Conservation (phyloP, 2,113 vertebrate genomes). For the Morphnarchus princeps region DNA sequence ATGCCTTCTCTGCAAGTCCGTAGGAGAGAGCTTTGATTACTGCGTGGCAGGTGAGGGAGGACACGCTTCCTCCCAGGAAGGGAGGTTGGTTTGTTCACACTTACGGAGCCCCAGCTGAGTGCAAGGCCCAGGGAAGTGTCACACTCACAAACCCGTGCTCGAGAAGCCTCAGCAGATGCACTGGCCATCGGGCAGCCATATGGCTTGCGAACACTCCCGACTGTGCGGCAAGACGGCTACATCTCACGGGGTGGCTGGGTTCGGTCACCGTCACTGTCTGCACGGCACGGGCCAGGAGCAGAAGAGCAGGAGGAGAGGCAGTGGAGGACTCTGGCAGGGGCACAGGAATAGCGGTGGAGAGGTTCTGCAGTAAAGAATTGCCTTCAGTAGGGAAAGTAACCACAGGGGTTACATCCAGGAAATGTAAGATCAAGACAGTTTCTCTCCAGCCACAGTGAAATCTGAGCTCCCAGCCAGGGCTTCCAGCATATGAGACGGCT, state of each 20-base stretch:
- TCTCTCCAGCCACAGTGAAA: not conserved
- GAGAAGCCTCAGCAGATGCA: not conserved
- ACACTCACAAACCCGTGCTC: not conserved
- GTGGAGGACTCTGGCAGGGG: not conserved
- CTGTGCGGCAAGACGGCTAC: not conserved
- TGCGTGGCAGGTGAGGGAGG: not conserved
- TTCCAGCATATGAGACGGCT: accelerated
- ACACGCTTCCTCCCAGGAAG: not conserved
- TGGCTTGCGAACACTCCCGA: not conserved
- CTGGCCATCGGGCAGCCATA: too few species aligned
- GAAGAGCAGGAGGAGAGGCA: accelerated
- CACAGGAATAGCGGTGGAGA: not conserved
- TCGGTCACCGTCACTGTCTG: accelerated
- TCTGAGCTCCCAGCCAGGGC: not conserved
- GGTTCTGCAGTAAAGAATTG: not conserved
- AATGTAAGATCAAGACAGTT: not conserved
- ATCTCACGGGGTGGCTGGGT: accelerated
- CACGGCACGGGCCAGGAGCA: not conserved
- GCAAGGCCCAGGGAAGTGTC: not conserved
- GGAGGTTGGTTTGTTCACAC: not conserved
- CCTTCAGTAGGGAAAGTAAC: not conserved
- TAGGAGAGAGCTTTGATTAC: not conserved
- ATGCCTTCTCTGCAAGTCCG: accelerated
- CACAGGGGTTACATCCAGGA: accelerated
- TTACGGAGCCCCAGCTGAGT: not conserved